Evolutionary conservation across 2,113 vertebrate species (phyloP).

Genomic region (Tympanuchus pallidicinctus): DNA sequence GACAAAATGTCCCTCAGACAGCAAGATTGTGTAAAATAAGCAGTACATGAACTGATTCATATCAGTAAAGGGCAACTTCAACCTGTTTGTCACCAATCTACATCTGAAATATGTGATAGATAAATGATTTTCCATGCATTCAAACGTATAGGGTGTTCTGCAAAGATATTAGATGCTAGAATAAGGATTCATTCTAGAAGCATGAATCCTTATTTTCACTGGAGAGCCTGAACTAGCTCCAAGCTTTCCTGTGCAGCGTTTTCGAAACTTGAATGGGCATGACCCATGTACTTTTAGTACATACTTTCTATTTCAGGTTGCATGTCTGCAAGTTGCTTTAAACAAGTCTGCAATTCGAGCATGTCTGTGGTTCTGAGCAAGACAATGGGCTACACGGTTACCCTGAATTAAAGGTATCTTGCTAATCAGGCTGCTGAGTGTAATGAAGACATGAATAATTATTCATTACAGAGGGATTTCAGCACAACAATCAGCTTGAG

Average conservation of each 20-base stretch:
- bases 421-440: not conserved
- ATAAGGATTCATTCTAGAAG: not conserved
- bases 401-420: not conserved
- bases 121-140: not conserved
- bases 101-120: not conserved
- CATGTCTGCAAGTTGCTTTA: not conserved
- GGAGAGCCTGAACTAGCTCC: not conserved
- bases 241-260: not conserved
- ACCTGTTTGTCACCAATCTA: not conserved
- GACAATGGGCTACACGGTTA: not conserved
- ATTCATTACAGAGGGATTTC: not conserved
- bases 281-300: fast-evolving
- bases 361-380: not conserved
- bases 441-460: not conserved
- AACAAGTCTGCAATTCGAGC: not conserved
- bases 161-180: not conserved
- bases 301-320: not conserved
- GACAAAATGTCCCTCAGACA: not conserved
- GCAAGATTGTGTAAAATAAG: not conserved
- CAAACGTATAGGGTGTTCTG: not conserved
- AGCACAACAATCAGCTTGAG: not conserved
- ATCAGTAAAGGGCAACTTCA: not conserved
- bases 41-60: not conserved
- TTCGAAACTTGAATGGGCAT: not conserved
- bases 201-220: not conserved